Evolutionary conservation across 2,888 invertebrate species (phyloP), one percentile per base, ranked within the genome.

Genomic region (Chrysolina oricalcia): DNA sequence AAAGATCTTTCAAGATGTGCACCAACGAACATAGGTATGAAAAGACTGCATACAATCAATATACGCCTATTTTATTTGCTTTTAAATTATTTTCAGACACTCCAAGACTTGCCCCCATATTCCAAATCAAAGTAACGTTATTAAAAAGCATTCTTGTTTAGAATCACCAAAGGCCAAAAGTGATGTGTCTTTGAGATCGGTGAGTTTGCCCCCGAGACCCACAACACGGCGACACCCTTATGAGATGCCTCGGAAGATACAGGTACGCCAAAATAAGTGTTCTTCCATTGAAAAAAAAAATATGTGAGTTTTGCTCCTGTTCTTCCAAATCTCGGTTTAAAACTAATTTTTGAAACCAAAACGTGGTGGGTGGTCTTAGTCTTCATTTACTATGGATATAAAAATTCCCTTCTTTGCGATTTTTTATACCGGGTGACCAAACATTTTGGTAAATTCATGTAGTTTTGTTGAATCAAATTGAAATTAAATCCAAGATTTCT

Each of bases 141-240:
- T n/a, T 2, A 59, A 35, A 27, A 59, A 59, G 35, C 59, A 59
- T 27, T 23, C 23, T 35, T 59, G 59, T 59, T 6, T 35, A 27
- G 35, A 59, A n/a, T 27, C 59, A 3, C 35, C 59, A 10, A 59
- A 59, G 59, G 10, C 59, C 8, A 27, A 59, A 35, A 59, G 53
- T 4, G 53, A 21, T 5, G 21, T 19, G 11, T 21, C 21, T 21
- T 15, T 74, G 48, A 63, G 65, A 35, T 50, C 73, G 8, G 59
- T 21, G 21, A 75, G 59, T 71, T 50, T 72, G 35, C 71, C 74
- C n/a, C 68, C 75, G 11, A 77, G 79, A 46, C 79, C 81, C 19
- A 68, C 56, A 9, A 77, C 80, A 0, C 75, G 80, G 72, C 73
- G 79, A 66, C 72, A 78, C 71, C 71, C 76, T 17, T 67, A 56